A percentile compares a stretch with the other conserved stretches of the same genome.
phyloP scores from a whole-genome alignment of 2,888 invertebrate genomes.

The Galerucella nymphaeae region DNA sequence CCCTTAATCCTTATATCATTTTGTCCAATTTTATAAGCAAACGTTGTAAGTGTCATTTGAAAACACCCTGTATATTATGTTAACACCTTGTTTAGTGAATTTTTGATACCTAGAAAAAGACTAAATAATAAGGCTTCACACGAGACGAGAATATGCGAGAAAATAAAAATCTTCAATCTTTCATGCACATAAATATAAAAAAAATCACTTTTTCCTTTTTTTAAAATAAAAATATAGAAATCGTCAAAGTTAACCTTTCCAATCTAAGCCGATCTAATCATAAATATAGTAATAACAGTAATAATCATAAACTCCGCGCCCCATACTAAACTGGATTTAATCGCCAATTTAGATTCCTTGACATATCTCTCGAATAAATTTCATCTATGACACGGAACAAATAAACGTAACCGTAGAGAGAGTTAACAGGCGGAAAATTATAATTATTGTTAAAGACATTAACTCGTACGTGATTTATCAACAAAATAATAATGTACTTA shows the following conservation, averaged over 20 bases:
- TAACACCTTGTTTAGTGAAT: too few relatives aligned
- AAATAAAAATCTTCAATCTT: too few relatives aligned
- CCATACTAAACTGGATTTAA: neutral
- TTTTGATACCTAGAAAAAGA: too few relatives aligned
- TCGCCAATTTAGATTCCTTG: conserved; percentile 11
- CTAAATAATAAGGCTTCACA: too few relatives aligned
- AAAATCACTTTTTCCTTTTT: too few relatives aligned
- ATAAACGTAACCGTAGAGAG: neutral
- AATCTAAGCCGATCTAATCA: conserved; percentile 5
- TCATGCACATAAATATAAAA: too few relatives aligned
- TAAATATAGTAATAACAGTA: neutral
- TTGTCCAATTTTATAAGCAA: too few relatives aligned
- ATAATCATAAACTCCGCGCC: neutral
- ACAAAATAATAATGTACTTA: conserved; percentile 54
- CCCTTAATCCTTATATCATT: too few relatives aligned
- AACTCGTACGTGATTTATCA: neutral
- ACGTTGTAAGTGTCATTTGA: too few relatives aligned
- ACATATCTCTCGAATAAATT: conserved; percentile 6
- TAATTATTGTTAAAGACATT: conserved; percentile 7
- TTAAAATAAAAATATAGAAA: too few relatives aligned
- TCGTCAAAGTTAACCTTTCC: neutral
- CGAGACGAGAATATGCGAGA: too few relatives aligned
- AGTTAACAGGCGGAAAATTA: conserved; percentile 13
- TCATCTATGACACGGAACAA: conserved; percentile 10
- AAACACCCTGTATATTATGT: too few relatives aligned